Base-by-base conservation (phyloP, 2,888 invertebrate genomes). In the Pseudanteris insignis region DNA sequence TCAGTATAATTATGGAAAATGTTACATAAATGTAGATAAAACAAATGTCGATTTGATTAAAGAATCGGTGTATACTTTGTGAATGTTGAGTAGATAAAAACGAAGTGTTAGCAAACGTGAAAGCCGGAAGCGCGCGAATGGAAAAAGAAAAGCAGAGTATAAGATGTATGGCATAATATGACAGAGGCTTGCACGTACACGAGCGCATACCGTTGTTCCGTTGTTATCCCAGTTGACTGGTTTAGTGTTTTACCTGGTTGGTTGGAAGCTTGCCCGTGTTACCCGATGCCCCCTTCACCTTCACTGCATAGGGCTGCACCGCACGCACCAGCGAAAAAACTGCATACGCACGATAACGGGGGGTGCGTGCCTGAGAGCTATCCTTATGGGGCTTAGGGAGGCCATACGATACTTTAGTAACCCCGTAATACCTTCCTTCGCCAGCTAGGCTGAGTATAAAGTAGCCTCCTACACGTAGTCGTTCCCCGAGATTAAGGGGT, bases 381-480 rank as follows among this genome's bases (percentile, higher is more conserved):
- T 73, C 77, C 78, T 76, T 78, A 78, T 73, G 77, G 76, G 78
- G 78, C 78, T 78, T 79, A 72, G 73, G 73, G 78, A 78, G 76
- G 78, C 78, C 78, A 73, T 78, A 78, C 78, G 74, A 78, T 76
- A 74, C 77, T 75, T 78, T 77, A 73, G 77, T 78, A 78, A 75
- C 77, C 74, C 77, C 75, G 76, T 78, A 75, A 76, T 76, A 70
- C 73, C 74, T 69, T 71, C 72, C 73, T 67, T 71, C 67, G 70
- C 70, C 72, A 74, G 74, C 70, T 70, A 75, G 72, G 64, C 70
- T 64, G 65, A 66, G 68, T 70, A 69, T 69, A 70, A 69, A 67
- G 67, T 67, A 68, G 68, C 68, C 65, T 64, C 34, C 59, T 63
- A 57, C 61, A 55, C 48, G 41, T 58, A 58, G 40, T 43, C 18